These are phyloP conservation scores for Desmodus rotundus DNA, from an alignment of 2,113 vertebrate species.

Conservation along the genomic window DNA sequence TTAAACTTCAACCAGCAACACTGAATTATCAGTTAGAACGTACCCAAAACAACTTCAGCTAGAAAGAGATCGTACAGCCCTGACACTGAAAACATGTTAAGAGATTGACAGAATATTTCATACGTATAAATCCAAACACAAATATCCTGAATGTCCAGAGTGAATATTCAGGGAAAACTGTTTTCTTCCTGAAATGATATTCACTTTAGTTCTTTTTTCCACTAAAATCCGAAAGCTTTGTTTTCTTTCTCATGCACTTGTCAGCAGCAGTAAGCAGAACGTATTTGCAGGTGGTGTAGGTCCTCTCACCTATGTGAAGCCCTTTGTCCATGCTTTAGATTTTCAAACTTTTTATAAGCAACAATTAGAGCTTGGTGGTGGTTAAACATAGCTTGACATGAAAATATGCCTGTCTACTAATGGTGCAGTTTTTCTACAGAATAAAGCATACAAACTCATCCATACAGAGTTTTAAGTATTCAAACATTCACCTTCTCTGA, in stretches of 20 bases:
- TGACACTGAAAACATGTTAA: background rate
- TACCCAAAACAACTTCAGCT: background rate
- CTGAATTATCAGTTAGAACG: background rate
- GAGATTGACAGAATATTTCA: background rate
- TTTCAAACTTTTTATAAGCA: slow-evolving; percentile 6
- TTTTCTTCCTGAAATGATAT: background rate
- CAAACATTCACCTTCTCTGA: background rate
- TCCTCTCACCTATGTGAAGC: background rate
- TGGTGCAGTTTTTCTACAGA: background rate
- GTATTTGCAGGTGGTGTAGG: background rate
- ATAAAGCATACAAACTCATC: background rate
- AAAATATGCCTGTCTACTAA: background rate
- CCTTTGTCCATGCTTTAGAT: background rate
- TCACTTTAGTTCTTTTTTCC: background rate
- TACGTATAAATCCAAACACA: background rate
- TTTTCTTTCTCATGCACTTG: background rate
- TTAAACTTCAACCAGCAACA: background rate
- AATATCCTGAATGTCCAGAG: background rate
- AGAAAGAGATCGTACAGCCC: background rate
- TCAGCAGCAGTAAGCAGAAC: background rate
- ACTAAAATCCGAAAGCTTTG: background rate
- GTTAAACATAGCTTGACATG: background rate
- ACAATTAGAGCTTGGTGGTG: background rate
- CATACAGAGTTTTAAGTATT: background rate
- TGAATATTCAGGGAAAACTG: background rate